These are phyloP conservation scores for Rallus crepitans DNA, from an alignment of 2,797 vertebrate genomes.

Conservation along the genomic window DNA sequence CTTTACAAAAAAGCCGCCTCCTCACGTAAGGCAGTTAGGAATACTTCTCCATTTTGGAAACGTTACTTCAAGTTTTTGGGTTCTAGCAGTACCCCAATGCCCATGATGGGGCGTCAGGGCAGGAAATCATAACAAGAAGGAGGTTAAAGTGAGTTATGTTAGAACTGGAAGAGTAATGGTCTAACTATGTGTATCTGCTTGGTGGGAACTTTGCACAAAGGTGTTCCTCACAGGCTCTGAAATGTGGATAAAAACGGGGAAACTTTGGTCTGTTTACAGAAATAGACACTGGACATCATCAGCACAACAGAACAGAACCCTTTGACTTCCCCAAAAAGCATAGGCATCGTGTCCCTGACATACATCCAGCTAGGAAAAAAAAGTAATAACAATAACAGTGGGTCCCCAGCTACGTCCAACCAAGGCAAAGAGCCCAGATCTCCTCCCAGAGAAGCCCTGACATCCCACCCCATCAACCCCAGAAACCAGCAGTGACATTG, in stretches of 20 bases:
- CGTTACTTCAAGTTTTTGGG: neutral
- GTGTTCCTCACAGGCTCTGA: neutral
- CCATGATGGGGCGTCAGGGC: accelerated
- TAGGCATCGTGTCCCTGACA: neutral
- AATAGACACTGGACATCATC: neutral
- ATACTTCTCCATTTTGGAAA: neutral
- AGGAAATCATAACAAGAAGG: neutral
- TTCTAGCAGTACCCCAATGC: neutral
- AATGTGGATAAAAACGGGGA: neutral
- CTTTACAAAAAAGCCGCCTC: neutral
- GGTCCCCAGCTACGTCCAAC: neutral
- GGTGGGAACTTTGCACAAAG: neutral
- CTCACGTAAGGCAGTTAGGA: neutral
- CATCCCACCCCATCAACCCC: neutral
- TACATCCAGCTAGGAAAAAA: too few relatives aligned
- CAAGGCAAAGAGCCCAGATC: neutral
- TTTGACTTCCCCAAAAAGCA: neutral
- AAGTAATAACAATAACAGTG: neutral
- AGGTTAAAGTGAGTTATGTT: neutral
- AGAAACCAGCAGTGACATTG: neutral
- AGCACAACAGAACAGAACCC: neutral
- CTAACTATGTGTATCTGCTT: accelerated
- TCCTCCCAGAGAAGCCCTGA: neutral
- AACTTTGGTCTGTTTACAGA: neutral
- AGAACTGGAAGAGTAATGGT: neutral